Percentiles rank a stretch among this genome's conserved stretches.
Evolutionary conservation across 2,888 invertebrate genomes (phyloP).

Genomic region (Lithophane ornitopus): DNA sequence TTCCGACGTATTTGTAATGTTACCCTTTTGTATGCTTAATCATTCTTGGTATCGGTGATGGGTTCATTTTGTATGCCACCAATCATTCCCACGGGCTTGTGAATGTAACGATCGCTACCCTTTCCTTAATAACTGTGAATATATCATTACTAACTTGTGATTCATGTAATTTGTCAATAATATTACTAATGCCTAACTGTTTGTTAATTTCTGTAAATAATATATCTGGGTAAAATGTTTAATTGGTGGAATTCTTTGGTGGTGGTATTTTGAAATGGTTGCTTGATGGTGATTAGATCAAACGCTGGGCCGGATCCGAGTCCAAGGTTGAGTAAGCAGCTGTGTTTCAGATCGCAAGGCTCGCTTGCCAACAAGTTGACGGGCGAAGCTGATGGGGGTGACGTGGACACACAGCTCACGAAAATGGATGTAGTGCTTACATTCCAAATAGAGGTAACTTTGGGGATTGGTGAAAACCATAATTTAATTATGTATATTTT

Average conservation of each 20-base stretch:
- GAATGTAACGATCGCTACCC: constrained; percentile 74
- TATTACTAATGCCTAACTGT: constrained; percentile 38
- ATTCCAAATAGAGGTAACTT: constrained; percentile 97
- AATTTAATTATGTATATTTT: background rate
- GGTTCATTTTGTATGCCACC: constrained; percentile 84
- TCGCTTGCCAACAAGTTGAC: constrained; percentile 97
- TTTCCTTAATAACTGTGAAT: constrained; percentile 71
- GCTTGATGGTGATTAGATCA: constrained; percentile 80
- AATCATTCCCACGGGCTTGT: constrained; percentile 77
- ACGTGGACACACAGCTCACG: constrained; percentile 98
- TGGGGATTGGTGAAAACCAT: background rate
- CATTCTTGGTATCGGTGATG: constrained; percentile 90
- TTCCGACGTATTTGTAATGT: constrained; percentile 79
- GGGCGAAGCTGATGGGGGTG: constrained; percentile 98
- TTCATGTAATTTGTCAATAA: constrained; percentile 51
- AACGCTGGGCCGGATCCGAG: constrained; percentile 90
- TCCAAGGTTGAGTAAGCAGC: constrained; percentile 91
- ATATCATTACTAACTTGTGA: constrained; percentile 56
- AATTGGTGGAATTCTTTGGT: constrained; percentile 68
- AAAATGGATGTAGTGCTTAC: constrained; percentile 99
- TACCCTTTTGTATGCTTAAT: constrained; percentile 87
- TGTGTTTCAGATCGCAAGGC: constrained; percentile 95
- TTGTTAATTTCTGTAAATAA: constrained; percentile 42
- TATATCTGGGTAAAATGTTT: constrained; percentile 44
- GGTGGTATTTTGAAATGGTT: constrained; percentile 70